These are phyloP conservation scores for Melanotaenia trifasciata DNA, from an alignment of 2,797 vertebrate genomes.

Conservation along the genomic window DNA sequence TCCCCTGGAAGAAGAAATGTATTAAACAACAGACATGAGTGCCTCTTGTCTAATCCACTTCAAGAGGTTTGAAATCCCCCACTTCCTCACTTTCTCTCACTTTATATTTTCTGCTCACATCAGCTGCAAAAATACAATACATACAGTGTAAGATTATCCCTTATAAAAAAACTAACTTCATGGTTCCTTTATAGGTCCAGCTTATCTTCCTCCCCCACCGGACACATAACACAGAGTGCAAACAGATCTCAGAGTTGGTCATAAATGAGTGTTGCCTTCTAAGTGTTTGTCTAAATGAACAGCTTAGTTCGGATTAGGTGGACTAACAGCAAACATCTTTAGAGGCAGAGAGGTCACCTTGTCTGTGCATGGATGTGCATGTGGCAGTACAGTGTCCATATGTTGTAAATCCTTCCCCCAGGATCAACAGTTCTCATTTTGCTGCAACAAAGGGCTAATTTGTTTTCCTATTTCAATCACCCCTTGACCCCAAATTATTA, in stretches of 20 bases:
- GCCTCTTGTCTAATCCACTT: slow-evolving; percentile 66
- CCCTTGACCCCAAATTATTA: neutral
- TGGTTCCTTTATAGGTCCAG: neutral
- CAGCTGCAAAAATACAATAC: neutral
- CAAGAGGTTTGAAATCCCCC: slow-evolving; percentile 23
- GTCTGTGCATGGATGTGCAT: slow-evolving; percentile 66
- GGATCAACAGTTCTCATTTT: slow-evolving; percentile 38
- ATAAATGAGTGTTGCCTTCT: slow-evolving; percentile 36
- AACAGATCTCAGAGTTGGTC: slow-evolving; percentile 50
- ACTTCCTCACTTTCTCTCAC: slow-evolving; percentile 6
- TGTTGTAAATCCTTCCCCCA: slow-evolving; percentile 71
- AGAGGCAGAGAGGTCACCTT: slow-evolving; percentile 65
- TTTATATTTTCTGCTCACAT: neutral
- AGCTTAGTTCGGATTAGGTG: slow-evolving; percentile 79
- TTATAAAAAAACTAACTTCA: neutral
- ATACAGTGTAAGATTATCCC: neutral
- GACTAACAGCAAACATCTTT: slow-evolving; percentile 71
- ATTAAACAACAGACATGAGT: slow-evolving; percentile 24
- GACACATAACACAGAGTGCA: slow-evolving; percentile 35
- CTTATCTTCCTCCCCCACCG: slow-evolving; percentile 11
- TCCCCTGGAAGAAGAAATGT: slow-evolving; percentile 21
- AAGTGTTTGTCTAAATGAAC: slow-evolving; percentile 73
- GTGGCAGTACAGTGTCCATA: slow-evolving; percentile 78
- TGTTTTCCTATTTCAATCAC: neutral
- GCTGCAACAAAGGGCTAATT: neutral